Conservation (phyloP, 1,140 invertebrate species). For the Bombus confusus region DNA sequence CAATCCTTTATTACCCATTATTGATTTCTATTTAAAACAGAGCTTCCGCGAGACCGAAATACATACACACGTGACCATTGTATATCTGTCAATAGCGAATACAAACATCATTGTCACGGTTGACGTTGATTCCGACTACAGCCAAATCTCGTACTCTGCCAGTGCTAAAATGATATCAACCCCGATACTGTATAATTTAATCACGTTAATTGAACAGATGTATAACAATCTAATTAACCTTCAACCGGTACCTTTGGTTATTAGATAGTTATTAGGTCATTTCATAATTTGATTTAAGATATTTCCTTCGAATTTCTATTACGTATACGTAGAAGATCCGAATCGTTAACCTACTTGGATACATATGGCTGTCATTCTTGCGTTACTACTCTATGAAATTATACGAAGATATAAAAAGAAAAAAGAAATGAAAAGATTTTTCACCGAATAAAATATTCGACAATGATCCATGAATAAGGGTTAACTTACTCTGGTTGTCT, state of each 20-base stretch:
- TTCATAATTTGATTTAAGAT: not conserved
- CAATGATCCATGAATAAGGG: too few species aligned
- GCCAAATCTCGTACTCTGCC: not conserved
- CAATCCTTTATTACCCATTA: slow-evolving; percentile 54
- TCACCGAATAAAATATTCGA: too few species aligned
- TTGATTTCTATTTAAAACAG: slow-evolving; percentile 50
- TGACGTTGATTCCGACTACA: slow-evolving; percentile 28
- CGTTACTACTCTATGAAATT: too few species aligned
- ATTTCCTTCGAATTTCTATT: not conserved
- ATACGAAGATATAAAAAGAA: too few species aligned
- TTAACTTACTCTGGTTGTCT: too few species aligned
- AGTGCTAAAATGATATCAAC: not conserved
- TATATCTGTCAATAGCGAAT: slow-evolving; percentile 40
- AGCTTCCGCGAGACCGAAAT: slow-evolving; percentile 23
- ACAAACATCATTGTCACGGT: slow-evolving; percentile 51
- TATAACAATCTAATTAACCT: not conserved
- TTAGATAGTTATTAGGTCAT: too few species aligned
- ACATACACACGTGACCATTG: slow-evolving; percentile 14
- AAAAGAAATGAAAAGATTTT: too few species aligned
- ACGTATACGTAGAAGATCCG: not conserved
- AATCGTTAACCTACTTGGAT: not conserved
- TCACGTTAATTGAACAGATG: not conserved
- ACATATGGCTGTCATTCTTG: too few species aligned
- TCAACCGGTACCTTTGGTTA: not conserved
- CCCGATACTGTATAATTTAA: not conserved